phyloP scores from a whole-genome alignment of 1,140 invertebrate species.

The Drosophila tropicalis region DNA sequence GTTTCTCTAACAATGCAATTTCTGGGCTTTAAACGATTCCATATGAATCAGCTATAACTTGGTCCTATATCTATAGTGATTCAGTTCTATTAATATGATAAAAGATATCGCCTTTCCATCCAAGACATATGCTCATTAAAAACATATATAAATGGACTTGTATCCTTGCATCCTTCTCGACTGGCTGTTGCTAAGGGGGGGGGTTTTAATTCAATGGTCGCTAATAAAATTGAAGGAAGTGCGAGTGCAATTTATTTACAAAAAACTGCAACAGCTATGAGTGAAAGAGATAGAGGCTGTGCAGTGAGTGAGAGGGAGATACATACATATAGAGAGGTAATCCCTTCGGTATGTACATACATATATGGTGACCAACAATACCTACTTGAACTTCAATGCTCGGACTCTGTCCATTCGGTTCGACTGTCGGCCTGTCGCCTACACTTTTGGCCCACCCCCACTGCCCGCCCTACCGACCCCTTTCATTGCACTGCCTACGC shows the following conservation, averaged over 20 bases:
- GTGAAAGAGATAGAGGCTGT: conserved; percentile 9
- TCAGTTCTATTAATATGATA: too few relatives aligned
- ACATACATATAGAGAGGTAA: background rate
- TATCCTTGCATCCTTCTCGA: too few relatives aligned
- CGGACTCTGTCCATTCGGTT: conserved; percentile 53
- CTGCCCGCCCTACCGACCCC: conserved; percentile 19
- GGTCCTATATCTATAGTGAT: background rate
- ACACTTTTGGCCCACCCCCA: conserved; percentile 24
- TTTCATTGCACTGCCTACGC: background rate
- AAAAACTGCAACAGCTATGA: conserved; percentile 58
- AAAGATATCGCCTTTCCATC: too few relatives aligned
- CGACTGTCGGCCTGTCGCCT: conserved; percentile 36
- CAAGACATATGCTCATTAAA: background rate
- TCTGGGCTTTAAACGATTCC: background rate
- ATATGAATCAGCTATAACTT: background rate
- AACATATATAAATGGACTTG: too few relatives aligned
- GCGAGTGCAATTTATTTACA: too few relatives aligned
- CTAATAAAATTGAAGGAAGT: too few relatives aligned
- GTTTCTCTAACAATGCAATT: background rate
- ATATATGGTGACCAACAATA: conserved; percentile 33
- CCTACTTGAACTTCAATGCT: conserved; percentile 36
- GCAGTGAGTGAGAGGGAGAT: background rate
- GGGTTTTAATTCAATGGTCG: too few relatives aligned
- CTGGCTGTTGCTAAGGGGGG: too few relatives aligned
- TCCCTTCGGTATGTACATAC: conserved; percentile 12